Base-by-base conservation (phyloP, 2,113 vertebrate species). In the Excalfactoria chinensis region DNA sequence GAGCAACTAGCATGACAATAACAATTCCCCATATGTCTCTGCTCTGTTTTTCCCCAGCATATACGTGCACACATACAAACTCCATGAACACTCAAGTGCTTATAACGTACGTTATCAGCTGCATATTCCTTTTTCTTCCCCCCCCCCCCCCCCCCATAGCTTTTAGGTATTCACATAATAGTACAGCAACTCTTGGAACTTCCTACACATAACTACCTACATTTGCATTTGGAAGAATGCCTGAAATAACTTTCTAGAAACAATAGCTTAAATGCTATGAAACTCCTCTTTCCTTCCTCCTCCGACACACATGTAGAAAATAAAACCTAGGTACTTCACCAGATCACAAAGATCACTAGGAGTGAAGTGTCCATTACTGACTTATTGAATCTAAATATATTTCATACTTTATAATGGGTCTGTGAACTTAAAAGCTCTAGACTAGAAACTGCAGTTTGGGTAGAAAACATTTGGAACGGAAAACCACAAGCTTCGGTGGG, bases 251-350 rank as follows among this genome's bases (percentile, higher is more conserved):
- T 44, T 46, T 35, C n/a, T 48, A 55, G 14, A 75, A 89, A 58
- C 15, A 58, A 44, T 9, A 60, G 48, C 13, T 71, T 17, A 64
- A 82, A 43, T n/a, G 32, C 56, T 72, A 21, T 25, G 11, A 20
- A 89, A 90, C 9, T 55, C 18, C 26, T 72, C 34, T 41, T 41
- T 55, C 41, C 7, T 60, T 51, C 48, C 13, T 17, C 53, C 9
- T 49, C 35, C 11, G 25, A 58, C 32, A 13, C 0, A 1, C 1
- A 2, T n/a, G n/a, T 9, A 26, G 21, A 7, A 41, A 83, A 58
- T 7, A 63, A 85, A 83, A 41, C 8, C 16, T 5, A 43, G 25
- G 22, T 22, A 25, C 25, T 71, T 28, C 28, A 70, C 30, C 41
- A 35, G 46, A 18, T 25, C 15, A 35, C 23, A 69, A 35, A 18